Conservation (phyloP, 1,140 invertebrate genomes). For the Trinorchestia longiramus region DNA sequence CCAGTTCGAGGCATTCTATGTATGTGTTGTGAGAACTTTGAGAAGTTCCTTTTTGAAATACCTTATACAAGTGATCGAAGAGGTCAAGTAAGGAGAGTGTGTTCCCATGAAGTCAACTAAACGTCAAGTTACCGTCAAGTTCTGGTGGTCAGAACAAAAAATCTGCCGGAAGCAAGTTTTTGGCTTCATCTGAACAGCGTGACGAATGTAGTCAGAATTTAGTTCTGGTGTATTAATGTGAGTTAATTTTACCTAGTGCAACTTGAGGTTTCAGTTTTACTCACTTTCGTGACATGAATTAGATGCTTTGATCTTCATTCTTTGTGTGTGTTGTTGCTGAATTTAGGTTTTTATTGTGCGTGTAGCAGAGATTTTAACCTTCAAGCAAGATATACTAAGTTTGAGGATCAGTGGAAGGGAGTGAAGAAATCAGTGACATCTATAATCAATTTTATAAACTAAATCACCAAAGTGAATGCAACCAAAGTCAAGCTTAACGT, state of each 20-base stretch:
- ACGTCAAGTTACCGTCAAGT: not conserved
- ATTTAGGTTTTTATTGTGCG: not conserved
- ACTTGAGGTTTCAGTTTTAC: not conserved
- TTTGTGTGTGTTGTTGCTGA: not conserved
- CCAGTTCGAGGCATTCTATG: not conserved
- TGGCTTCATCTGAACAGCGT: not conserved
- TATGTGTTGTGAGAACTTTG: conserved; percentile 1
- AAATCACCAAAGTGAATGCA: too few relatives aligned
- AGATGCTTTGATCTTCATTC: not conserved
- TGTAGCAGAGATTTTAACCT: not conserved
- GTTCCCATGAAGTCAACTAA: conserved; percentile 14
- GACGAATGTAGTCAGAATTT: not conserved
- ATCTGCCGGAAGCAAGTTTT: not conserved
- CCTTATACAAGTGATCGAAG: not conserved
- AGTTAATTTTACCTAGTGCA: too few relatives aligned
- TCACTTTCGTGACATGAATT: not conserved
- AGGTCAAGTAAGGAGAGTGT: conserved; percentile 11
- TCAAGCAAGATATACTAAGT: not conserved
- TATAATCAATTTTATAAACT: too few relatives aligned
- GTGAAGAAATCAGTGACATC: too few relatives aligned
- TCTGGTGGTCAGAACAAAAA: conserved; percentile 3
- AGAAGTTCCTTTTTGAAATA: not conserved
- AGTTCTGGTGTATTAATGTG: not conserved
- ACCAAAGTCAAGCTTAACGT: too few relatives aligned
- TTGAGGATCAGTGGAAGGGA: too few relatives aligned